Conservation (phyloP, 2,797 vertebrate species). For the Merluccius polli region DNA sequence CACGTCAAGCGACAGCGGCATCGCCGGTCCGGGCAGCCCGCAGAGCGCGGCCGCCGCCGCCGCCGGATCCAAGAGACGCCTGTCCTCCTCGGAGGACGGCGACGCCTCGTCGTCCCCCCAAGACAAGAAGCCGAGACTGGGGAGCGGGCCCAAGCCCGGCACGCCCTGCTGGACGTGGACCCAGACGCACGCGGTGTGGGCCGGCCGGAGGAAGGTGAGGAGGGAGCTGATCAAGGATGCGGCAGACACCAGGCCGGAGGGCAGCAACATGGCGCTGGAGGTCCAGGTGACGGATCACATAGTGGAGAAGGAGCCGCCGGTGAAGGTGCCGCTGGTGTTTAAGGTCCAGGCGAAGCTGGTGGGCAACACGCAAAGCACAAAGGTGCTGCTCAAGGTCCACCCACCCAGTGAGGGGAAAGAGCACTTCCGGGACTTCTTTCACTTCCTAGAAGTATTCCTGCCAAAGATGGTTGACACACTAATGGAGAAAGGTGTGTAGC, state of each 20-base stretch:
- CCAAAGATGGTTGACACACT: constrained; percentile 73
- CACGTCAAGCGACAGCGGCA: constrained; percentile 32
- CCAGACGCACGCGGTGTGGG: constrained; percentile 80
- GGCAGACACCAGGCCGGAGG: constrained; percentile 39
- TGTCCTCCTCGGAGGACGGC: constrained; percentile 36
- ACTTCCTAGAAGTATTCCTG: constrained; percentile 83
- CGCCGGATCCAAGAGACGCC: constrained; percentile 61
- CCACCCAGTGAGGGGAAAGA: constrained; percentile 54
- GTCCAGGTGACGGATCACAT: constrained; percentile 76
- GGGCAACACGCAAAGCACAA: constrained; percentile 62
- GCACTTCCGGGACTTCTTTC: constrained; percentile 81
- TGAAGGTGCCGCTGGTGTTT: constrained; percentile 71
- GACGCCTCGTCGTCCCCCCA: constrained; percentile 40
- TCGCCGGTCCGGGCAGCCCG: constrained; percentile 27
- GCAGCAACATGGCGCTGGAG: constrained; percentile 73
- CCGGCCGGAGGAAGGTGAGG: constrained; percentile 79
- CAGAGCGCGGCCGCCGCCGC: not conserved
- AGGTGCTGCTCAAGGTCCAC: constrained; percentile 62
- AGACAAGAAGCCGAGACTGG: constrained; percentile 49
- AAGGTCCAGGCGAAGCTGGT: constrained; percentile 56
- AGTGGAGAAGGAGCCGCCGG: constrained; percentile 50
- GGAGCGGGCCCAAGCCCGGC: constrained; percentile 19
- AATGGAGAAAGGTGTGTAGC: constrained; percentile 44
- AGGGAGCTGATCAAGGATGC: constrained; percentile 74
- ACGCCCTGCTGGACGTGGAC: constrained; percentile 68